These are phyloP conservation scores for Melikaiella ostensackeni DNA, from an alignment of 2,888 invertebrate genomes.

Conservation along the genomic window DNA sequence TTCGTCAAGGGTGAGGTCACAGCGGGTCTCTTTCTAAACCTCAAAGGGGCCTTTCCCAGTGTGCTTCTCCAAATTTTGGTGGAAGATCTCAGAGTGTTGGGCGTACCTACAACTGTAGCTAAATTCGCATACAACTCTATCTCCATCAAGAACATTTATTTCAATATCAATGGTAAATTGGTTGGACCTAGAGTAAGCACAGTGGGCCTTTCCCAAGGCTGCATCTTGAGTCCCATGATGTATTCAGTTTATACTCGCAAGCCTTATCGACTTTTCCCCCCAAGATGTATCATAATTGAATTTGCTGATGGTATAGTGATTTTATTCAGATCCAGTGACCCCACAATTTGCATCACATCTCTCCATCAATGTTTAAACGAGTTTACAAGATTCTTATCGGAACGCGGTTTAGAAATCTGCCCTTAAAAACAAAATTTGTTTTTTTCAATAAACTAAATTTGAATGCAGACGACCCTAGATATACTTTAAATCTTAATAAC, in stretches of 20 bases:
- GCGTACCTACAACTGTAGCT: slow-evolving; percentile 33
- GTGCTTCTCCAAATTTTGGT: slow-evolving; percentile 43
- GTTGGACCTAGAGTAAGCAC: not conserved
- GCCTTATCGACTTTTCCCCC: not conserved
- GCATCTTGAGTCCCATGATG: not conserved
- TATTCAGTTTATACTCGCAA: no score
- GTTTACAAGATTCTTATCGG: no score
- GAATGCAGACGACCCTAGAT: no score
- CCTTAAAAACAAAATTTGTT: not conserved
- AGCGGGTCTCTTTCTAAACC: slow-evolving; percentile 43
- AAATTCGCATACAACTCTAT: not conserved
- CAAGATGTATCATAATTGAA: not conserved
- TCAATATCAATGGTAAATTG: not conserved
- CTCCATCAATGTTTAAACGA: no score
- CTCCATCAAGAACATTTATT: not conserved
- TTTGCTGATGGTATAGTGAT: not conserved
- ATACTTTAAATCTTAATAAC: no score
- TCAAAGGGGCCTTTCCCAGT: slow-evolving; percentile 48
- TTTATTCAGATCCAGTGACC: not conserved
- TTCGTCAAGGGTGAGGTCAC: not conserved
- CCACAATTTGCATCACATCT: no score
- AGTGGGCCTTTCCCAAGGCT: not conserved
- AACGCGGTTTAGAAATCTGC: no score
- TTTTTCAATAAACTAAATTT: not conserved
- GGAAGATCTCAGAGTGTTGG: slow-evolving; percentile 40